These are phyloP conservation scores for Psix sp. DNA, from an alignment of 1,140 invertebrate genomes.

Conservation along the genomic window DNA sequence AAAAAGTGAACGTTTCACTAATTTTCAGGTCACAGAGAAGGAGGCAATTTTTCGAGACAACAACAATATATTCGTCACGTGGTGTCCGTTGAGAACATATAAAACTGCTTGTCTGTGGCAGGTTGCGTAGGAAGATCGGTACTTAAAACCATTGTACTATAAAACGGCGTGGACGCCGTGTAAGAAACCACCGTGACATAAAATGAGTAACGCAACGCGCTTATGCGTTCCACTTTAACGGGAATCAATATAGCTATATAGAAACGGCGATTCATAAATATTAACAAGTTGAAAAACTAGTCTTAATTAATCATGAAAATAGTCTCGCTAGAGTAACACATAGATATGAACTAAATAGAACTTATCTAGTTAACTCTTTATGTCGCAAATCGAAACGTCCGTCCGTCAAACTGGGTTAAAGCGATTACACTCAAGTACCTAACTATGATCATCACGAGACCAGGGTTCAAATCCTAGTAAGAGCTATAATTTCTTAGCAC, in stretches of 20 bases:
- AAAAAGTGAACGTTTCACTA: constrained; percentile 1
- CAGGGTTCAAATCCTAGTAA: too few species aligned
- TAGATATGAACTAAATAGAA: constrained; percentile 19
- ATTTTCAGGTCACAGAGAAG: constrained; percentile 32
- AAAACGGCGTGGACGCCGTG: constrained; percentile 25
- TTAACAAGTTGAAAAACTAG: constrained; percentile 52
- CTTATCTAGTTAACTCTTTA: constrained; percentile 28
- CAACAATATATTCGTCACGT: constrained; percentile 28
- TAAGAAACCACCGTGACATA: constrained; percentile 36
- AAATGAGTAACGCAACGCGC: constrained; percentile 49
- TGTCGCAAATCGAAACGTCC: background rate
- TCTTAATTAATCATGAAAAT: constrained; percentile 54
- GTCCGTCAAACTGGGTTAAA: too few species aligned
- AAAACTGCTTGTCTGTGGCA: constrained; percentile 24
- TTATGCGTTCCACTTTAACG: constrained; percentile 52
- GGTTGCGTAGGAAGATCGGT: constrained; percentile 52
- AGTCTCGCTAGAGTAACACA: constrained; percentile 19
- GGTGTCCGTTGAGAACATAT: constrained; percentile 28
- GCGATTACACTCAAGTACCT: too few species aligned
- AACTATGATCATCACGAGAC: too few species aligned
- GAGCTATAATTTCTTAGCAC: too few species aligned
- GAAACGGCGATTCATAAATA: constrained; percentile 41
- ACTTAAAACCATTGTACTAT: constrained; percentile 51
- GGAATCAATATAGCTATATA: constrained; percentile 50
- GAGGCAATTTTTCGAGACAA: constrained; percentile 36